A percentile compares a stretch with the other conserved stretches of the same genome.
phyloP scores from a whole-genome alignment of 2,888 invertebrate genomes.

The Philopedon plagiatum region DNA sequence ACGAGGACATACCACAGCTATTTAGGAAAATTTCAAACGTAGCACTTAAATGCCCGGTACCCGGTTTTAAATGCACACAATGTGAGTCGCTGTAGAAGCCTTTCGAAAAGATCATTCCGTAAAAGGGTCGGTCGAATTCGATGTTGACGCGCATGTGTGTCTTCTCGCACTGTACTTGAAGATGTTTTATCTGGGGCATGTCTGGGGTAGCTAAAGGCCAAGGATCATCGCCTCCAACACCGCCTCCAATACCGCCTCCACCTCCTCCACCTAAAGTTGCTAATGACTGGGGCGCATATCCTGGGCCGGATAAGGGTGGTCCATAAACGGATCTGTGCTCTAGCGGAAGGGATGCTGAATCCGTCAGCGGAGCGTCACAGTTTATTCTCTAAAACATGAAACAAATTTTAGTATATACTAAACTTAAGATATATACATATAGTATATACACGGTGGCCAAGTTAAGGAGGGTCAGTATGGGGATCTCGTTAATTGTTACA shows the following conservation, averaged over 20 bases:
- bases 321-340: slow-evolving; percentile 86
- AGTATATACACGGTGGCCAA: too few relatives aligned
- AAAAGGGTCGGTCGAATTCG: slow-evolving; percentile 95
- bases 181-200: slow-evolving; percentile 93
- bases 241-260: slow-evolving; percentile 64
- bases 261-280: slow-evolving; percentile 65
- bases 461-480: too few relatives aligned
- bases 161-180: slow-evolving; percentile 96
- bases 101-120: slow-evolving; percentile 96
- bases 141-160: slow-evolving; percentile 96
- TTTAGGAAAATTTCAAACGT: slow-evolving; percentile 95
- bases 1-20: slow-evolving; percentile 94
- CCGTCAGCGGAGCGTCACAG: slow-evolving; percentile 84
- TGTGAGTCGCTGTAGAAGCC: slow-evolving; percentile 93
- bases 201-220: slow-evolving; percentile 93
- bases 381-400: slow-evolving; percentile 77
- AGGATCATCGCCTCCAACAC: slow-evolving; percentile 78
- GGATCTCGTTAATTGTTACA: too few relatives aligned
- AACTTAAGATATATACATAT: too few relatives aligned
- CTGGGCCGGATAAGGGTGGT: slow-evolving; percentile 73
- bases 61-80: slow-evolving; percentile 92
- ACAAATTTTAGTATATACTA: slow-evolving; percentile 40
- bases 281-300: slow-evolving; percentile 64
- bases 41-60: slow-evolving; percentile 90
- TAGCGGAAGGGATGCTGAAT: slow-evolving; percentile 85